Percentiles rank a stretch among this genome's conserved stretches.
phyloP scores from a whole-genome alignment of 2,797 vertebrate genomes.

The Apodemus agrarius region DNA sequence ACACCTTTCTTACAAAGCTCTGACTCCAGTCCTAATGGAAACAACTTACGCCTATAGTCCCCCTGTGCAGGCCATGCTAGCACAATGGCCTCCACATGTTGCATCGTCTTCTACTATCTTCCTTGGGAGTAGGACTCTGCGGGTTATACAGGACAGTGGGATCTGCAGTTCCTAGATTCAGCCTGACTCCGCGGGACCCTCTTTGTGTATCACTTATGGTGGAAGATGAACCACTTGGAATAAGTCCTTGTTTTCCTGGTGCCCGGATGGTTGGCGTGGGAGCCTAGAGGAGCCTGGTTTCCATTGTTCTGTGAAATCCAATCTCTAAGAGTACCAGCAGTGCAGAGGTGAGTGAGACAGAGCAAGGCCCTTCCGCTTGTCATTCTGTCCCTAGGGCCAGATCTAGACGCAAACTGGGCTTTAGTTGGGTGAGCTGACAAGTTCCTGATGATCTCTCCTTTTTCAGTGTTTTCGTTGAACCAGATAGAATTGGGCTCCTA shows the following conservation, averaged over 20 bases:
- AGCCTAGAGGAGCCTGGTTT: not conserved
- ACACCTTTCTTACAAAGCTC: not conserved
- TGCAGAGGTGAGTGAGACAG: not conserved
- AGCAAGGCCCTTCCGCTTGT: not conserved
- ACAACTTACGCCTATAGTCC: not conserved
- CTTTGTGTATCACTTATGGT: not conserved
- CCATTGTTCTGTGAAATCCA: conserved; percentile 14
- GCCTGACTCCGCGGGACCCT: not conserved
- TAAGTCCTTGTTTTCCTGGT: not conserved
- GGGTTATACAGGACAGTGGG: not conserved
- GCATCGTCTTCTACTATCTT: not conserved
- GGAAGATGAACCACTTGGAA: not conserved
- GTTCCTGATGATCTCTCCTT: not conserved
- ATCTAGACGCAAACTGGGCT: no score
- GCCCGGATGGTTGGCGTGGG: not conserved
- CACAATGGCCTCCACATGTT: not conserved
- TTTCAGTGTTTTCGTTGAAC: not conserved
- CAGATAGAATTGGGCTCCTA: not conserved
- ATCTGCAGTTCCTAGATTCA: not conserved
- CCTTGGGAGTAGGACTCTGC: not conserved
- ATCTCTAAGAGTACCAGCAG: not conserved
- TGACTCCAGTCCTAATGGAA: not conserved
- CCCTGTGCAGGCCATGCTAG: not conserved
- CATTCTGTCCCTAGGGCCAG: not conserved
- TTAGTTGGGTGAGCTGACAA: not conserved